Conservation (phyloP, 30 jellyfish, hydroid and myxozoan genomes). For the Aurelia sp. region DNA sequence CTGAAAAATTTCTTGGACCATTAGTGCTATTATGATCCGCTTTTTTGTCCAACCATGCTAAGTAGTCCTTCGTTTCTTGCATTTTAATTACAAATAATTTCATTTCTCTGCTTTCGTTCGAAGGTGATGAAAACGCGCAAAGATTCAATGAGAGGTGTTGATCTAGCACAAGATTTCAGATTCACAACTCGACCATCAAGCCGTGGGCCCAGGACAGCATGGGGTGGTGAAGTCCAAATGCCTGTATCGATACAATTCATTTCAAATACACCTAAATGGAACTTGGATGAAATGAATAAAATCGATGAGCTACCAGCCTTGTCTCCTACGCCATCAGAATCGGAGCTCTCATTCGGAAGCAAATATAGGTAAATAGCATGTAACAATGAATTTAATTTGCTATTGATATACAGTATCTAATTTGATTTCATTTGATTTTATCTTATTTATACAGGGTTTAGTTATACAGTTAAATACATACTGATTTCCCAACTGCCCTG, state of each 20-base stretch:
- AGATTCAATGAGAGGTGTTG: constrained; percentile 58
- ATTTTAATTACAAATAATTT: background rate
- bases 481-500: no score
- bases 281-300: background rate
- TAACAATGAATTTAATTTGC: no score
- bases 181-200: constrained; percentile 60
- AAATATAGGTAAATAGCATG: constrained; percentile 7
- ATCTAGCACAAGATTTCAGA: constrained; percentile 80
- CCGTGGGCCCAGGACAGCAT: constrained; percentile 69
- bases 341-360: constrained; percentile 8
- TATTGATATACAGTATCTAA: no score
- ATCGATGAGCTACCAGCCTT: constrained; percentile 33
- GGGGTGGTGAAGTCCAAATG: constrained; percentile 64
- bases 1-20: no score
- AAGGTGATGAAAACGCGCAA: constrained; percentile 79
- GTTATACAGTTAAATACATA: no score
- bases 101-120: background rate
- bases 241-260: background rate
- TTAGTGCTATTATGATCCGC: no score
- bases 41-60: no score
- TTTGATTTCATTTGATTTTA: no score
- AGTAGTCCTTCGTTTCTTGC: no score
- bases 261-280: background rate
- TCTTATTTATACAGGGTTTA: no score
- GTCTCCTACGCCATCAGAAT: constrained; percentile 1